Evolutionary conservation across 2,888 invertebrate species (phyloP), one percentile per base, ranked within the genome.

Genomic region (Dascillus cervinus): DNA sequence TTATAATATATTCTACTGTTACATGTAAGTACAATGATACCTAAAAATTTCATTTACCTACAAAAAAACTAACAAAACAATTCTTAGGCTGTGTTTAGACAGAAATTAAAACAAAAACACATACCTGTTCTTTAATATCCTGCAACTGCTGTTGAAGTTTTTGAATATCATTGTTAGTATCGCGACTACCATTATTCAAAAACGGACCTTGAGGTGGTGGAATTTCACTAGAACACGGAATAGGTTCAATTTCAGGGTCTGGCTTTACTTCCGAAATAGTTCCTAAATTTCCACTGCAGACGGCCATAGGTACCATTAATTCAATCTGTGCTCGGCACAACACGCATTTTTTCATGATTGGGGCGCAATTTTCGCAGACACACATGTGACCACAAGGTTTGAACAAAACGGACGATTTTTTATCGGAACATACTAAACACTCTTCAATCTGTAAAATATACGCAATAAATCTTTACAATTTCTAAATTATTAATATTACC

Each of bases 341-440:
- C 9, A 96, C 91, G 69, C 96, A 96, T 70, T 95, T 95, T 72
- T 94, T 94, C 92, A 96, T 94, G 52, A 95, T 77, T 44, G 83
- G 81, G 39, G 92, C 87, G 68, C 95, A 96, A 50, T 80, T 76
- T 46, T 84, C 83, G 70, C 91, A 91, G 11, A 87, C 89, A 69
- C 86, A 85, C 81, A 95, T 90, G 69, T 96, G 94, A 29, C 88
- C 86, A 68, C 96, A 96, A 13, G 95, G 95, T 48, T 87, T 85
- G 72, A 94, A 95, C 60, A 95, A 75, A 32, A 92, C 85, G 11
- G 87, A 80, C 12, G 95, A 88, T 54, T 89, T 84, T 64, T 88
- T 87, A 68, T 91, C 91, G 10, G 92, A 92, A 65, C 96, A 96
- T 20, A 96, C 94, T 46, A 94, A 77, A 67, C 96, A 96, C 69